phyloP scores from a whole-genome alignment of 2,113 vertebrate genomes.

The Xiphias gladius region DNA sequence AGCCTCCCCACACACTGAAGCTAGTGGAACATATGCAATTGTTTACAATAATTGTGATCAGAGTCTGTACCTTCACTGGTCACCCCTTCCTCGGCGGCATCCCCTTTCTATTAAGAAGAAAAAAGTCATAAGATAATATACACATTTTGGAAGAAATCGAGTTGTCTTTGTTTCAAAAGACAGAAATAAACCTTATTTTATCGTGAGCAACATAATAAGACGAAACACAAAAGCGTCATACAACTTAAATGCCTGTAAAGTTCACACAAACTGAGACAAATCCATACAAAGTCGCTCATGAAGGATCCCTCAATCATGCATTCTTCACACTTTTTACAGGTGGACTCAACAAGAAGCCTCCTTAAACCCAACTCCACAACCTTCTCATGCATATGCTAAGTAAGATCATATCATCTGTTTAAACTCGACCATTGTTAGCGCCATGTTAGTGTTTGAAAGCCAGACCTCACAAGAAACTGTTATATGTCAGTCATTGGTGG shows the following conservation, averaged over 20 bases:
- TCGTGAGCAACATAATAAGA: background rate
- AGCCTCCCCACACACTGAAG: background rate
- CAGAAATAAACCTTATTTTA: slow-evolving; percentile 3
- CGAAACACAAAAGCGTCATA: background rate
- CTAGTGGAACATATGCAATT: background rate
- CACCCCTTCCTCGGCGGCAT: slow-evolving; percentile 93
- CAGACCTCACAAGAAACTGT: slow-evolving; percentile 32
- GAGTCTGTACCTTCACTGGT: slow-evolving; percentile 93
- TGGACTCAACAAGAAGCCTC: slow-evolving; percentile 18
- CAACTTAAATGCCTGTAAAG: slow-evolving; percentile 7
- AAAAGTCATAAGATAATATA: slow-evolving; percentile 7
- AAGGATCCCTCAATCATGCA: slow-evolving; percentile 30
- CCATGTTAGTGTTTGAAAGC: slow-evolving; percentile 23
- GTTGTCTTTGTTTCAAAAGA: slow-evolving; percentile 2
- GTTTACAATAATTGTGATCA: background rate
- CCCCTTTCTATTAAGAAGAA: slow-evolving; percentile 90
- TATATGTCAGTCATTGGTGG: slow-evolving; percentile 43
- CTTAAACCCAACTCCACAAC: slow-evolving; percentile 10
- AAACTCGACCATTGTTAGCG: slow-evolving; percentile 13
- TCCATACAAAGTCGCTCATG: slow-evolving; percentile 10
- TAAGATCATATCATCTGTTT: slow-evolving; percentile 12
- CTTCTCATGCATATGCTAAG: slow-evolving; percentile 41
- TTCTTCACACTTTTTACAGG: slow-evolving; percentile 8
- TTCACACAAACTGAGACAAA: slow-evolving; percentile 16
- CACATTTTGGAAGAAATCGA: background rate